Conservation (phyloP, 2,113 vertebrate species). For the Octodon degus region DNA sequence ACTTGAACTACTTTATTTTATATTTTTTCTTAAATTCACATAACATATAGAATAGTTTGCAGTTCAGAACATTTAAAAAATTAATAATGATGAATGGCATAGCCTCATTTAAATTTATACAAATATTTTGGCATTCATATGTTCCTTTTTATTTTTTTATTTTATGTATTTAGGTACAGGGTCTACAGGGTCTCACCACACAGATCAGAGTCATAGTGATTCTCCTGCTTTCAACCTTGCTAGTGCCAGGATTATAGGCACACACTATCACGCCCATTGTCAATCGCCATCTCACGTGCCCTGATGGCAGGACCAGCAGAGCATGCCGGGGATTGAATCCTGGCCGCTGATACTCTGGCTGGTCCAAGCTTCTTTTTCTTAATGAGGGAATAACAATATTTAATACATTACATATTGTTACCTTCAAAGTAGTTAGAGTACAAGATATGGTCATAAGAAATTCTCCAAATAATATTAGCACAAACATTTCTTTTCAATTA, state of each 20-base stretch:
- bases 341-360: too few relatives aligned
- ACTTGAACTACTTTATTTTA: background rate
- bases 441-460: background rate
- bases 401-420: background rate
- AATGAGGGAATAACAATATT: background rate
- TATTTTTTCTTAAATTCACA: background rate
- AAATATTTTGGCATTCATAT: background rate
- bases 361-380: background rate
- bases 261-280: too few relatives aligned
- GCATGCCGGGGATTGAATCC: too few relatives aligned
- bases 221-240: too few relatives aligned
- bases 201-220: too few relatives aligned
- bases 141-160: background rate
- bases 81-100: background rate
- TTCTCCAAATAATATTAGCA: background rate
- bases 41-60: background rate
- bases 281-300: too few relatives aligned
- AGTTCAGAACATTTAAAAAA: background rate
- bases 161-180: too few relatives aligned
- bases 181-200: too few relatives aligned
- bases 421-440: background rate
- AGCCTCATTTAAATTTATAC: background rate
- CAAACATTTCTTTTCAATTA: background rate
- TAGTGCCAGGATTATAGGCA: too few relatives aligned
- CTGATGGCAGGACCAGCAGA: too few relatives aligned